Evolutionary conservation across 2,797 vertebrate species (phyloP), one percentile per base, ranked within the genome.

Genomic region (Okamejei kenojei): DNA sequence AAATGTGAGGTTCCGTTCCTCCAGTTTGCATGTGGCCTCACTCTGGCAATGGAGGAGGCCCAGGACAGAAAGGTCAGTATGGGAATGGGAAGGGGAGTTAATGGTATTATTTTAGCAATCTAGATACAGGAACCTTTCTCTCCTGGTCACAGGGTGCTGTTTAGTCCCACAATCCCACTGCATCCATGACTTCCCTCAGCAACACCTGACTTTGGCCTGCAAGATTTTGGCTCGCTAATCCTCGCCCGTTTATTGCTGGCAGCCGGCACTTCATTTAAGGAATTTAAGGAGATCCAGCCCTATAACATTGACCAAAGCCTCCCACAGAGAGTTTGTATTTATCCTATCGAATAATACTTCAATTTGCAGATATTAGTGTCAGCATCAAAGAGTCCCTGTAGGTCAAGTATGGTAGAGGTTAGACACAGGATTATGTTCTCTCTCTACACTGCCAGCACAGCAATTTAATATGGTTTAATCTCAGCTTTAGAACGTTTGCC

Each of bases 361-460:
- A 68, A 88, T 35, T 68, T 88, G n/a, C n/a, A 68, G 84, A 68
- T 88, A 88, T 88, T 88, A 88, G 84, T 88, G 61, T 88, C 84
- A 68, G n/a, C 84, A 88, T 68, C 84, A 88, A 88, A 68, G 84
- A 35, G n/a, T 88, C 61, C 61, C 84, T 35, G 61, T 29, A 35
- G 61, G 61, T 88, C 61, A 19, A 88, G 61, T 68, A 10, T 32
- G 15, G n/a, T 88, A 32, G 63, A 11, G 61, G 61, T 88, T 68
- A 88, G 32, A 88, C 19, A 8, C 29, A 65, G 84, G 84, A 68
- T 88, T 65, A 88, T 32, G n/a, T 19, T 68, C 84, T 38, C 26
- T 84, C 54, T 84, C 54, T 8, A 19, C 61, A 88, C 1, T 88
- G 61, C 84, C n/a, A 35, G n/a, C 17, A 17, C 61, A 35, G 61